Conservation (phyloP, 2,113 vertebrate genomes). For the Speoplatyrhinus poulsoni region DNA sequence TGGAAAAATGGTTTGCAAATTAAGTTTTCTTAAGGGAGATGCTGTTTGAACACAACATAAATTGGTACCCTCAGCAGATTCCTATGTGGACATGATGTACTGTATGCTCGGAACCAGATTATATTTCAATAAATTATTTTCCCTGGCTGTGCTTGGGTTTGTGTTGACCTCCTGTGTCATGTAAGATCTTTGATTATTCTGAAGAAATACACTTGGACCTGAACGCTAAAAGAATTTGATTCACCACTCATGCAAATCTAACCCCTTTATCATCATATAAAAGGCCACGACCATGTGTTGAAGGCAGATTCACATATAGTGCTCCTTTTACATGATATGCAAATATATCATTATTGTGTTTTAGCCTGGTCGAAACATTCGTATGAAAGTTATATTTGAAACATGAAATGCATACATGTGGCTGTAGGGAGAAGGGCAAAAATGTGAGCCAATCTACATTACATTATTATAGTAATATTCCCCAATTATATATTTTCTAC, state of each 20-base stretch:
- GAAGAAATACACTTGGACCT: slow-evolving; percentile 43
- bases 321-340: too few species aligned
- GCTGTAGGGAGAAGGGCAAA: too few species aligned
- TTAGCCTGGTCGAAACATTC: too few species aligned
- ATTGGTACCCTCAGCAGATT: slow-evolving; percentile 42
- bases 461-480: too few species aligned
- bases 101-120: slow-evolving; percentile 51
- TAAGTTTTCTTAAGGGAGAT: slow-evolving; percentile 28
- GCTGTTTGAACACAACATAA: slow-evolving; percentile 25
- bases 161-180: slow-evolving; percentile 57
- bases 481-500: slow-evolving; percentile 5
- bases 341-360: too few species aligned
- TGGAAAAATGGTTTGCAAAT: slow-evolving; percentile 25
- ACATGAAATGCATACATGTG: too few species aligned
- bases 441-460: too few species aligned
- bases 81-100: slow-evolving; percentile 46
- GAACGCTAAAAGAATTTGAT: slow-evolving; percentile 56
- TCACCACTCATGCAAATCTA: too few species aligned
- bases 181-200: slow-evolving; percentile 68
- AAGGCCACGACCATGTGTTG: too few species aligned
- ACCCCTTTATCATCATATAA: too few species aligned
- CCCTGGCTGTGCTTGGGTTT: slow-evolving; percentile 47
- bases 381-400: too few species aligned
- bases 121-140: slow-evolving; percentile 72
- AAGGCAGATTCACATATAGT: too few species aligned